These are phyloP conservation scores for Nomada hirtipes DNA, from an alignment of 2,888 invertebrate genomes.

Conservation along the genomic window DNA sequence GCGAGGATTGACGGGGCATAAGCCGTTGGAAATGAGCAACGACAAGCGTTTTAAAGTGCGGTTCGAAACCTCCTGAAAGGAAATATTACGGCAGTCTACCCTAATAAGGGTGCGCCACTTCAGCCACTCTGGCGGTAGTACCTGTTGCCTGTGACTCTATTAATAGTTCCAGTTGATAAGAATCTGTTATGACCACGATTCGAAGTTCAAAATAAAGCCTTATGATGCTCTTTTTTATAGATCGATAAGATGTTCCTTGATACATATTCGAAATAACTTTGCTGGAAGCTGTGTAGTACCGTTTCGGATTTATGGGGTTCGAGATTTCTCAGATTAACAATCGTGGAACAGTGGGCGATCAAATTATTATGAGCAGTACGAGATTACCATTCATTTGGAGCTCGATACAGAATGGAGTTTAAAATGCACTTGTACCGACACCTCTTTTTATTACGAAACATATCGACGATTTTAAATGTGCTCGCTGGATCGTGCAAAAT, in stretches of 20 bases:
- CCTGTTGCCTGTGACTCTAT: slow-evolving; percentile 71
- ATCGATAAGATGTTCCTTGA: neutral
- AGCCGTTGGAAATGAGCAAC: slow-evolving; percentile 74
- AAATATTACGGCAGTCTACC: slow-evolving; percentile 66
- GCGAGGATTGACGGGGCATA: slow-evolving; percentile 68
- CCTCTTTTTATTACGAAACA: too few relatives aligned
- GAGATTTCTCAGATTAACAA: too few relatives aligned
- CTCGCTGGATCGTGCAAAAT: too few relatives aligned
- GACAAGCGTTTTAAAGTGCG: slow-evolving; percentile 70
- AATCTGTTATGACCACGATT: slow-evolving; percentile 56
- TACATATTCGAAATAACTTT: too few relatives aligned
- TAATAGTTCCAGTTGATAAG: slow-evolving; percentile 69
- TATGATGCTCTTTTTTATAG: neutral
- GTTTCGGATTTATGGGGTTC: too few relatives aligned
- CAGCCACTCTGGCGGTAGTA: slow-evolving; percentile 50
- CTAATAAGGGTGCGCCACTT: slow-evolving; percentile 68
- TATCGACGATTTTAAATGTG: too few relatives aligned
- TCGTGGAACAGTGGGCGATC: too few relatives aligned
- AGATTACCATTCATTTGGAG: too few relatives aligned
- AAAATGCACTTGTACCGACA: too few relatives aligned
- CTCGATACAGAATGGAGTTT: too few relatives aligned
- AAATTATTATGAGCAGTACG: too few relatives aligned
- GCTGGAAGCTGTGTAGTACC: too few relatives aligned
- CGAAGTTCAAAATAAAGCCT: slow-evolving; percentile 25
- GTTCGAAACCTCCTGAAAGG: slow-evolving; percentile 68